phyloP scores from a whole-genome alignment of 2,888 invertebrate genomes.

The Campoplex nolae region DNA sequence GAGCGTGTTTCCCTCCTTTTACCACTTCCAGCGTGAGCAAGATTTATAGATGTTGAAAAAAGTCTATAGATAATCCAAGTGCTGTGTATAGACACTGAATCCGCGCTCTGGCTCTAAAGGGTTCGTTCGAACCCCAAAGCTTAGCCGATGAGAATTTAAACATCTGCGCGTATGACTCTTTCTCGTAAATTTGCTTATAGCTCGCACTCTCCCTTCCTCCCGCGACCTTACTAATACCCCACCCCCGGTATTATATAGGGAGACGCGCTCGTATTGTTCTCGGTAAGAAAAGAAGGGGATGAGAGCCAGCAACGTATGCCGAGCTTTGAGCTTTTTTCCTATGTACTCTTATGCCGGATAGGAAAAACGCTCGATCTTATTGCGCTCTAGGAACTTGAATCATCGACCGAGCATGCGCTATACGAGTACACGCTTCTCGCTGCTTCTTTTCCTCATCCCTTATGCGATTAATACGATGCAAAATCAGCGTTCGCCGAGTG shows the following conservation, averaged over 20 bases:
- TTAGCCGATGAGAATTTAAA: constrained; percentile 37
- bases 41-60: neutral
- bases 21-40: neutral
- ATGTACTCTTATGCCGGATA: neutral
- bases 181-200: constrained; percentile 3
- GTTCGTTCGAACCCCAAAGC: neutral
- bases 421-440: neutral
- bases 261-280: neutral
- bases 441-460: neutral
- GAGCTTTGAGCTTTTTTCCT: neutral
- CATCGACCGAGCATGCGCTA: neutral
- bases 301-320: neutral
- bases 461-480: neutral
- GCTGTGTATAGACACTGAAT: constrained; percentile 14
- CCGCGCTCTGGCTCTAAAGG: neutral
- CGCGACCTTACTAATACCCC: too few species aligned
- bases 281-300: neutral
- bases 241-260: too few species aligned
- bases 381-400: constrained; percentile 6
- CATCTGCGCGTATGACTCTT: constrained; percentile 23
- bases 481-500: neutral
- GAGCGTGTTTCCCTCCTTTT: constrained; percentile 20
- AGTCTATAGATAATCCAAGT: constrained; percentile 27
- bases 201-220: neutral
- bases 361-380: neutral